phyloP scores from a whole-genome alignment of 2,113 vertebrate species.

The Archocentrus centrarchus region DNA sequence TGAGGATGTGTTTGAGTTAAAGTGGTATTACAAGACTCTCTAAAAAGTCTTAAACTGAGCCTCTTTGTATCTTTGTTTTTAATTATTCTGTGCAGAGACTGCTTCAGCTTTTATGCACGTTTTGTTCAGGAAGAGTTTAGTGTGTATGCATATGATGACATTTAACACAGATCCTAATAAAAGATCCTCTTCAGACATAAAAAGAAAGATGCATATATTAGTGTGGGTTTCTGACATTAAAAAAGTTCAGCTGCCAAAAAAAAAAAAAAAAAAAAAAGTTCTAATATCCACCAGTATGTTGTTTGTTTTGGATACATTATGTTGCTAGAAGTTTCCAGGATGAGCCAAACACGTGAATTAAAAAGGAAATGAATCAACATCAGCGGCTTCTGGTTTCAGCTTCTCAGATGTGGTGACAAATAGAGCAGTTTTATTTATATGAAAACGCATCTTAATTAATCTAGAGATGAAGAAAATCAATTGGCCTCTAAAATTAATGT shows the following conservation, averaged over 20 bases:
- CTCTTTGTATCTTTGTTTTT: background rate
- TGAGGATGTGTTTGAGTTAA: background rate
- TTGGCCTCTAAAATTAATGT: background rate
- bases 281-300: background rate
- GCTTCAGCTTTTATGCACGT: background rate
- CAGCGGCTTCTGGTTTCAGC: background rate
- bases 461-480: background rate
- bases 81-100: background rate
- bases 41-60: background rate
- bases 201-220: background rate
- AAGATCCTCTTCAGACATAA: background rate
- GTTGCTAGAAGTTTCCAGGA: background rate
- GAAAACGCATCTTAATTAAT: background rate
- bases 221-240: background rate
- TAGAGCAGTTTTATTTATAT: background rate
- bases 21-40: background rate
- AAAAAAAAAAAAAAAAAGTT: no score
- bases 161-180: background rate
- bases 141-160: background rate
- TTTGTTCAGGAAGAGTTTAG: background rate
- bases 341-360: background rate
- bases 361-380: slow-evolving; percentile 4
- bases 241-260: background rate
- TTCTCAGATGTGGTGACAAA: background rate
- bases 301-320: background rate